Evolutionary conservation across 2,888 invertebrate genomes (phyloP).

Genomic region (Sialis fuliginosa): DNA sequence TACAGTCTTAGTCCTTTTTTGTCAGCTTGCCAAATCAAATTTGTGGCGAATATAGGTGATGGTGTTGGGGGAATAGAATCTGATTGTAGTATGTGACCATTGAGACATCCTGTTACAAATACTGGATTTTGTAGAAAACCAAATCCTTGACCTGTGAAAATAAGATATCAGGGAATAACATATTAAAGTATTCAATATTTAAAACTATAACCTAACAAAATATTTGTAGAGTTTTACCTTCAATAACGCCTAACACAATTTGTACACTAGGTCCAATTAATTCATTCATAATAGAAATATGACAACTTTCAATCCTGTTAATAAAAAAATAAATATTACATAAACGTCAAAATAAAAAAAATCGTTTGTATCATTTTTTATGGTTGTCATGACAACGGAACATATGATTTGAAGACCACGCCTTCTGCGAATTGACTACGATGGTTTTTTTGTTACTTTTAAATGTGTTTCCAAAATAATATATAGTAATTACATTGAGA

Average conservation of each 20-base stretch:
- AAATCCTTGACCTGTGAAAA: slow-evolving; percentile 36
- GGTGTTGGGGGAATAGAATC: slow-evolving; percentile 39
- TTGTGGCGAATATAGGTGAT: slow-evolving; percentile 47
- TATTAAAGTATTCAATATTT: background rate
- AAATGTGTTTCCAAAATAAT: background rate
- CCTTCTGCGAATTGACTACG: slow-evolving; percentile 11
- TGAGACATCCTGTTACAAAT: slow-evolving; percentile 39
- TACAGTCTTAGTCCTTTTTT: slow-evolving; percentile 50
- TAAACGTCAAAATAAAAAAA: background rate
- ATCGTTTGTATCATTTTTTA: background rate
- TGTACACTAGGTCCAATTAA: slow-evolving; percentile 42
- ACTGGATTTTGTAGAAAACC: slow-evolving; percentile 34
- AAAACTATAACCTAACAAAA: background rate
- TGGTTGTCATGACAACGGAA: slow-evolving; percentile 15
- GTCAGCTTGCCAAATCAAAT: slow-evolving; percentile 64
- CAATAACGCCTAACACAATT: slow-evolving; percentile 46
- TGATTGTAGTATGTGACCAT: slow-evolving; percentile 45
- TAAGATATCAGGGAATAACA: background rate
- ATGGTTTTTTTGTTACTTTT: background rate
- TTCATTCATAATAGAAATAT: slow-evolving; percentile 35
- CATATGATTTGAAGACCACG: slow-evolving; percentile 18
- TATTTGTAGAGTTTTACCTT: slow-evolving; percentile 27
- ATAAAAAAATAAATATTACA: background rate
- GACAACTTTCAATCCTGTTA: no score
- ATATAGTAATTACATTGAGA: no score